Evolutionary conservation across 2,797 vertebrate genomes (phyloP), one percentile per base, ranked within the genome.

Genomic region (Acridotheres tristis): DNA sequence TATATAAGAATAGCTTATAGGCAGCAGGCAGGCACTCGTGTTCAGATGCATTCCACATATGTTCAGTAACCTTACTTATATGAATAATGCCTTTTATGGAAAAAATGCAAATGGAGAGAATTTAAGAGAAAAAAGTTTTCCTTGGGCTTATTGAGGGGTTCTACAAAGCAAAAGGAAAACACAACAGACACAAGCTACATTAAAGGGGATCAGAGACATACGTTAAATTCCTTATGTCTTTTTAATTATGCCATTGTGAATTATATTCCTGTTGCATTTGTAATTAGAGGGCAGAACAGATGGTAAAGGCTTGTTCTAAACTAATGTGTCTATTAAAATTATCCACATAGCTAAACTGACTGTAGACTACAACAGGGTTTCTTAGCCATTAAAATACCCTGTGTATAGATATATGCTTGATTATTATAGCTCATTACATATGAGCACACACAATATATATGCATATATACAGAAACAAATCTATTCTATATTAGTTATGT

Each of bases 161-260:
- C 86, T 89, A 54, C 6, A 84, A 91, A 95, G 88, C 55, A 81
- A 92, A 84, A 96, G 63, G 43, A 91, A 90, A 96, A 85, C 59
- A 58, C 95, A 97, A 93, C 95, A 98, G 94, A 97, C 91, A 91
- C 48, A 83, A 94, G 51, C 85, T 96, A 88, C 77, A 67, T 97
- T 97, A 97, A 97, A 97, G 95, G 95, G 93, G 95, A 95, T 85
- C 93, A 96, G 88, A 97, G 89, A 89, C 92, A 93, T 97, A 93
- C 94, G 90, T 97, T 97, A 96, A 97, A 95, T 96, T 97, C 95
- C 95, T 97, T 97, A 97, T 97, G 96, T 94, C 93, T 97, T 97
- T 98, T 97, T 97, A 98, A 98, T 98, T 96, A 97, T 97, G 96
- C 97, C 97, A 82, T 97, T 97, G 97, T 98, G 98, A 97, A 97